These are phyloP conservation scores for Noturus placidus DNA, from an alignment of 2,113 vertebrate species.

Conservation along the genomic window DNA sequence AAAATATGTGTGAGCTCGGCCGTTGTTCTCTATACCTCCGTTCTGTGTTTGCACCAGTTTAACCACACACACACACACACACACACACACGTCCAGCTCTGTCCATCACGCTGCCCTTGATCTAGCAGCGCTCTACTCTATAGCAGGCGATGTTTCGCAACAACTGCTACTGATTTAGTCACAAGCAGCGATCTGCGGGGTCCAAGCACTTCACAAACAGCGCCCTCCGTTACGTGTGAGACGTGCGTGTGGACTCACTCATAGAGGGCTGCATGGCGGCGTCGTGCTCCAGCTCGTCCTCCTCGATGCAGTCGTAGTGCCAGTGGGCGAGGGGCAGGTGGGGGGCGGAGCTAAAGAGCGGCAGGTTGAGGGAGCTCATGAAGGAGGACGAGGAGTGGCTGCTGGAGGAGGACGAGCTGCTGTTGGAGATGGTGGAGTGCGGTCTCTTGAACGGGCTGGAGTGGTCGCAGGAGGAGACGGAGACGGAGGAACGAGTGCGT, in stretches of 20 bases:
- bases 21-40: neutral
- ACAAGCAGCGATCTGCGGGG: neutral
- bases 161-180: neutral
- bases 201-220: neutral
- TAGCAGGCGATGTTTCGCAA: neutral
- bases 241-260: constrained; percentile 65
- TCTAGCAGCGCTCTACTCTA: neutral
- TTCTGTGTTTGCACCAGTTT: constrained; percentile 8
- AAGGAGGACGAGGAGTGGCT: constrained; percentile 80
- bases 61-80: constrained; percentile 19
- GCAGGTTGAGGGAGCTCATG: constrained; percentile 75
- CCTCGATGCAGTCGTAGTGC: constrained; percentile 77
- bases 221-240: neutral
- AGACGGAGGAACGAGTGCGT: constrained; percentile 65
- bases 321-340: constrained; percentile 68
- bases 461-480: constrained; percentile 71
- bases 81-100: neutral
- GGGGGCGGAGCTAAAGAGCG: constrained; percentile 66
- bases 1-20: neutral
- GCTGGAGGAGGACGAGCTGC: constrained; percentile 82
- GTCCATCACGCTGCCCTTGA: neutral
- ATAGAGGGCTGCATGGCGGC: constrained; percentile 68
- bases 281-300: constrained; percentile 80
- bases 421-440: constrained; percentile 82
- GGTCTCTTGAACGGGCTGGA: constrained; percentile 75